Conservation (phyloP, 2,797 vertebrate species). For the Cynopterus sphinx region DNA sequence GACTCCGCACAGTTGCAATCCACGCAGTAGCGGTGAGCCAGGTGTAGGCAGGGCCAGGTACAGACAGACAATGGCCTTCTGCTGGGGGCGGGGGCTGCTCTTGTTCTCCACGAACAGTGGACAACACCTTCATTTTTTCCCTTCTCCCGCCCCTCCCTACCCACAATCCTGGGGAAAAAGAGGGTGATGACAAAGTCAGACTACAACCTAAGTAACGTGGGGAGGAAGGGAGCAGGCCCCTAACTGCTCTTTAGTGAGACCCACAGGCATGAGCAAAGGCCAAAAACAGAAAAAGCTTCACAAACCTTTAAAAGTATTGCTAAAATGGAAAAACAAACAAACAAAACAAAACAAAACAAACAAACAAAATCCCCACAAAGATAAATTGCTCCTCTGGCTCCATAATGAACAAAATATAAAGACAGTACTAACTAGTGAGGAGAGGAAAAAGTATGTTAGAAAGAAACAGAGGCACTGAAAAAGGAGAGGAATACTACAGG, state of each 20-base stretch:
- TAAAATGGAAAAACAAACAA: not conserved
- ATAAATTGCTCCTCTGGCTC: not conserved
- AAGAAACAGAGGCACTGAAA: not conserved
- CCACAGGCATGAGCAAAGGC: not conserved
- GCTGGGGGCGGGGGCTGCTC: not conserved
- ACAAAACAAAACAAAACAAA: too few relatives aligned
- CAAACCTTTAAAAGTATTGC: not conserved
- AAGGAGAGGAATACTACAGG: not conserved
- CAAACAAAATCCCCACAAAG: not conserved
- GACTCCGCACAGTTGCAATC: not conserved
- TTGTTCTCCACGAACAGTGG: not conserved
- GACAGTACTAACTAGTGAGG: not conserved
- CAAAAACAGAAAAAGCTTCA: not conserved
- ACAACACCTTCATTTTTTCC: not conserved
- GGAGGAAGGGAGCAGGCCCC: not conserved
- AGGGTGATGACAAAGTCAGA: not conserved
- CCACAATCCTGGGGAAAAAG: not conserved
- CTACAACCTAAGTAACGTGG: not conserved
- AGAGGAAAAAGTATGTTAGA: not conserved
- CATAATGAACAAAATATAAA: not conserved
- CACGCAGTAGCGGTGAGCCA: not conserved
- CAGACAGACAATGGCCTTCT: not conserved
- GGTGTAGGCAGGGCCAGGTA: not conserved
- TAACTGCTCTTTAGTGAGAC: not conserved
- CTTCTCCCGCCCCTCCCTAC: not conserved